Percentiles rank a stretch among this genome's conserved stretches.
Evolutionary conservation across 1,140 invertebrate species (phyloP).

Genomic region (Solenopsis fugax): DNA sequence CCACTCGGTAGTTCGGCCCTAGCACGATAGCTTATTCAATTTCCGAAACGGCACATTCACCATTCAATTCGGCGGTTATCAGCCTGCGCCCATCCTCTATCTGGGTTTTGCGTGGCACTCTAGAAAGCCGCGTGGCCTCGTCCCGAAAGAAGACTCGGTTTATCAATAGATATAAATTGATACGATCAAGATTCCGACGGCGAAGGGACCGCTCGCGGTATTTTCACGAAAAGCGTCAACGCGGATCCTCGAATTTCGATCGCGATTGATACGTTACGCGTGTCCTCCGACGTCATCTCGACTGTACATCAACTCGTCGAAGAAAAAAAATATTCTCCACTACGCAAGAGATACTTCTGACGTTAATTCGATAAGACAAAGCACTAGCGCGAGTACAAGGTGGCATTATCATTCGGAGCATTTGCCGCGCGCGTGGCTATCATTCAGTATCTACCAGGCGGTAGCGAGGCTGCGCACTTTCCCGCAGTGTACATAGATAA

Average conservation of each 20-base stretch:
- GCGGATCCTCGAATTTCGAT: slow-evolving; percentile 33
- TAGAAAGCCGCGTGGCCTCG: slow-evolving; percentile 66
- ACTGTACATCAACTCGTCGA: not conserved
- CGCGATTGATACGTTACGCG: not conserved
- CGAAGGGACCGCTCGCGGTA: not conserved
- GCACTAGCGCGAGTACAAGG: not conserved
- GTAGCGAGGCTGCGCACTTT: slow-evolving; percentile 68
- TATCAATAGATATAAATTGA: slow-evolving; percentile 50
- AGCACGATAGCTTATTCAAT: slow-evolving; percentile 85
- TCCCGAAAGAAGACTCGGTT: slow-evolving; percentile 55
- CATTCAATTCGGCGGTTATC: slow-evolving; percentile 84
- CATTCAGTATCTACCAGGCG: slow-evolving; percentile 78
- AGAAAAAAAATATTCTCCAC: slow-evolving; percentile 1
- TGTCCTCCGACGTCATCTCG: not conserved
- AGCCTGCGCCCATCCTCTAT: slow-evolving; percentile 78
- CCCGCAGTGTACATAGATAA: slow-evolving; percentile 84
- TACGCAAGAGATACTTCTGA: not conserved
- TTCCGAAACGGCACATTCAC: slow-evolving; percentile 84
- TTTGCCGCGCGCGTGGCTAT: slow-evolving; percentile 72
- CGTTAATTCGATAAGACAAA: slow-evolving; percentile 5
- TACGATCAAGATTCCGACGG: slow-evolving; percentile 20
- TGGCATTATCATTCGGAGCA: slow-evolving; percentile 39
- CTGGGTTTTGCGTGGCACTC: slow-evolving; percentile 78
- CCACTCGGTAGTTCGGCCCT: slow-evolving; percentile 78
- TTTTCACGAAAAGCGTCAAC: not conserved